A percentile compares a stretch with the other conserved stretches of the same genome.
Conservation (phyloP, 92 coral and sea anemone species). For the Bergia sp. region DNA sequence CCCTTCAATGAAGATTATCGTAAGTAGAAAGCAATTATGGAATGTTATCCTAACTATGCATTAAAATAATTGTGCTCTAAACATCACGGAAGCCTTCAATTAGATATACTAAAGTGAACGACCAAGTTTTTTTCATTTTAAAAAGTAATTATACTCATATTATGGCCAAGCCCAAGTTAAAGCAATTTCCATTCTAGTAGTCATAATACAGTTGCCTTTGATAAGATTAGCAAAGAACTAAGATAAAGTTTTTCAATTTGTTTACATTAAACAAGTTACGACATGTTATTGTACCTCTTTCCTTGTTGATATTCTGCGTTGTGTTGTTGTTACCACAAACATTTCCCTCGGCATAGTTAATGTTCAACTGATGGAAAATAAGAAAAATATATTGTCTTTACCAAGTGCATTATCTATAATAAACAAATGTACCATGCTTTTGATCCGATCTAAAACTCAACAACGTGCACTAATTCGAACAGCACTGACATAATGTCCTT, state of each 20-base stretch:
- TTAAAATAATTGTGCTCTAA: background rate
- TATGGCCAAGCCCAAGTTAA: background rate
- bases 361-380: background rate
- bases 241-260: background rate
- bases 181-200: no score
- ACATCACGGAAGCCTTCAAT: background rate
- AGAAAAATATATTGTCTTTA: background rate
- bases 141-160: background rate
- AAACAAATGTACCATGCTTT: no score
- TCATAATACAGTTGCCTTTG: background rate
- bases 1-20: background rate
- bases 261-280: no score
- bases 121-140: no score
- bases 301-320: background rate
- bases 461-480: no score
- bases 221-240: background rate
- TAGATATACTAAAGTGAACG: background rate
- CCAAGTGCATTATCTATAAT: background rate
- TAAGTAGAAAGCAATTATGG: no score
- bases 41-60: background rate
- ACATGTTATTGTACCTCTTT: background rate
- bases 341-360: background rate
- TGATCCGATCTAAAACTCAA: no score
- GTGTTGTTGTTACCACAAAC: background rate
- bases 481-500: background rate